Evolutionary conservation across 2,113 vertebrate genomes (phyloP), one percentile per base, ranked within the genome.

Genomic region (Eidolon helvum): DNA sequence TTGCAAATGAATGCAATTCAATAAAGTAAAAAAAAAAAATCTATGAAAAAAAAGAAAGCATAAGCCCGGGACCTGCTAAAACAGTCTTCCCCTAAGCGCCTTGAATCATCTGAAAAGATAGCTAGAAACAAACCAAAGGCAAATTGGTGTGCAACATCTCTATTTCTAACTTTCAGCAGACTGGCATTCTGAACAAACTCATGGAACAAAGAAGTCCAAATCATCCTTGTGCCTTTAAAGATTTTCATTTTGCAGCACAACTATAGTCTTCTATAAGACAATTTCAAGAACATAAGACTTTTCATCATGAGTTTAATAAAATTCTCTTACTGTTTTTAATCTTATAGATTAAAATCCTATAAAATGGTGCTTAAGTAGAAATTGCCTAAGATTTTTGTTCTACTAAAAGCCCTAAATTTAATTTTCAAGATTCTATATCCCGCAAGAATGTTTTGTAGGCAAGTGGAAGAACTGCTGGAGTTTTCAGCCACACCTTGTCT

Each of bases 1-100:
- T 87, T 97, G 71, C 82, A 91, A 84, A 94, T 66, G 30, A 96
- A 92, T 68, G 33, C n/a, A 87, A 90, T n/a, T 38, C 35, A 96
- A 75, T 87, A 53, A 94, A 74, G 22, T 28, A 6, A 5, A n/a
- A 68, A 57, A 68, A 57, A n/a, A 80, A 72, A 57, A 84, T 50
- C 19, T 85, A 68, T 40, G 9, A 14, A 4, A 28, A 26, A 57
- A 66, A 57, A 93, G 48, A 77, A 63, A 83, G 15, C 4, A 30
- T 19, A 87, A 68, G 40, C 38, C 28, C 50, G 6, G 16, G 45
- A 50, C 30, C 59, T 85, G 65, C 74, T 91, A 91, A 97, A 92
- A 90, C 30, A 78, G 4, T 71, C 48, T 95, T 96, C 63, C 50
- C 65, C 55, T 79, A 86, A 89, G 28, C 57, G 40, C 22, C 59